Conservation (phyloP, 2,113 vertebrate genomes). For the Cathartes aura region DNA sequence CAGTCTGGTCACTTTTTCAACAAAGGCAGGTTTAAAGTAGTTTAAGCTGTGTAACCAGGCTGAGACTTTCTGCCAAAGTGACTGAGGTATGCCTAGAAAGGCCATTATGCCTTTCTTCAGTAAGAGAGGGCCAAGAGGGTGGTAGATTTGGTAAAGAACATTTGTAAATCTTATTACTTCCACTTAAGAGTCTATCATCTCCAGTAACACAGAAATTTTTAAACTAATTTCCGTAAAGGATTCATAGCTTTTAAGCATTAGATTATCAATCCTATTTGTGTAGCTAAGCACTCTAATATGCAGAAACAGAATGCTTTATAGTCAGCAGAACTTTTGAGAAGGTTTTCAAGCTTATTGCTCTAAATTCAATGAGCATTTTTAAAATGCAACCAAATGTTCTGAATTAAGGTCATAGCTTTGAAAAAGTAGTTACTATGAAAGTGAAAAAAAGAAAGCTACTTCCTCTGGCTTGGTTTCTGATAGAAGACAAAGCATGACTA, state of each 20-base stretch:
- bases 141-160: not conserved
- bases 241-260: not conserved
- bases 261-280: not conserved
- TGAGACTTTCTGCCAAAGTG: not conserved
- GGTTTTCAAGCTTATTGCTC: not conserved
- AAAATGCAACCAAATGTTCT: not conserved
- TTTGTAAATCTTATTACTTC: not conserved
- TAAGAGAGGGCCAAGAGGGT: not conserved
- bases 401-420: not conserved
- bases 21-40: not conserved
- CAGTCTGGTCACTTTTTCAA: not conserved
- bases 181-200: not conserved
- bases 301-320: not conserved
- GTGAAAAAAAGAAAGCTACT: not conserved
- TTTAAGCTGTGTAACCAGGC: not conserved
- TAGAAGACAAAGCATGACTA: not conserved
- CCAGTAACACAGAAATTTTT: not conserved
- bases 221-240: not conserved
- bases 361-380: not conserved
- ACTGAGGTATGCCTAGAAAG: not conserved
- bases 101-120: not conserved
- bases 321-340: not conserved
- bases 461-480: not conserved
- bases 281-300: not conserved
- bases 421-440: not conserved